Conservation (phyloP, 2,888 invertebrate species). For the Didymodactylos carnosus region DNA sequence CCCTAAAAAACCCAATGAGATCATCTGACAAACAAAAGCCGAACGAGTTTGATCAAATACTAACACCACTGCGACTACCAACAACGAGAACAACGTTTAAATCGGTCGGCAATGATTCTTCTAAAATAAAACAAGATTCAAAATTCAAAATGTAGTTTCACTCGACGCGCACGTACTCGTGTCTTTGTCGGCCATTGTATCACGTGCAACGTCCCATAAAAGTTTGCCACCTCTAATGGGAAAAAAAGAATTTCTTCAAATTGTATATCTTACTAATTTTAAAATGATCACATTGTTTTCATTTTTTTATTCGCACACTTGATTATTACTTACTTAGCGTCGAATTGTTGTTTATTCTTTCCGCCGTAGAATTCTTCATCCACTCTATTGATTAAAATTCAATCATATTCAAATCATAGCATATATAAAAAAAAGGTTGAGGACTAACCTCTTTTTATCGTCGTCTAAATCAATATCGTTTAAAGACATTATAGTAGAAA, state of each 20-base stretch:
- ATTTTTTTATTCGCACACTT: too few relatives aligned
- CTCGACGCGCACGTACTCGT: too few relatives aligned
- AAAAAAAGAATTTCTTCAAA: not conserved
- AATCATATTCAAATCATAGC: too few relatives aligned
- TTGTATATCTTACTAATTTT: not conserved
- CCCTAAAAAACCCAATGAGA: not conserved
- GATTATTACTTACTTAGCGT: not conserved
- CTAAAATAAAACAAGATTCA: too few relatives aligned
- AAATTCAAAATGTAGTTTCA: too few relatives aligned
- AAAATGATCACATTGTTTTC: too few relatives aligned
- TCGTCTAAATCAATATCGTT: not conserved
- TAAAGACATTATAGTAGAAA: too few relatives aligned
- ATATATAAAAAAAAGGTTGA: too few relatives aligned
- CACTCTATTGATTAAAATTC: not conserved
- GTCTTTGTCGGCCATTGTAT: not conserved
- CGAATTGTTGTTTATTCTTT: not conserved
- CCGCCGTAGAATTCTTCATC: not conserved
- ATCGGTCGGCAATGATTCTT: not conserved
- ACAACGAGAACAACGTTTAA: not conserved
- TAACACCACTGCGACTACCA: not conserved
- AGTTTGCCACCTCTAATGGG: constrained; percentile 17
- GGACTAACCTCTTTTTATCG: not conserved
- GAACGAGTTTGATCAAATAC: too few relatives aligned
- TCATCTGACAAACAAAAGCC: not conserved
- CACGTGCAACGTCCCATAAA: not conserved